A percentile compares a stretch with the other conserved stretches of the same genome.
Conservation (phyloP, 2,113 vertebrate species). For the Neolamprologus kungweensis region DNA sequence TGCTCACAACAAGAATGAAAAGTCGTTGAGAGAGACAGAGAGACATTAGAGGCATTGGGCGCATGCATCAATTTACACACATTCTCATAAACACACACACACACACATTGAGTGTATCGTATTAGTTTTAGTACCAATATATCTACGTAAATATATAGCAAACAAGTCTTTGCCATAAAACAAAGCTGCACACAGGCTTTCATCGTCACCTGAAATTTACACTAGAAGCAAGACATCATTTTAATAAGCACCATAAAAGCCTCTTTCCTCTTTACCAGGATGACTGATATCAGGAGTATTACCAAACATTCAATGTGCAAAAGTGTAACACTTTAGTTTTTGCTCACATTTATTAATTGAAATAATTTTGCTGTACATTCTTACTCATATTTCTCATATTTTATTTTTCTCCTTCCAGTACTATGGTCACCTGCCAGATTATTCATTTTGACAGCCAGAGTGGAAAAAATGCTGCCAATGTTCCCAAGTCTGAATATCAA, state of each 20-base stretch:
- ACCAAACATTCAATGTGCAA: neutral
- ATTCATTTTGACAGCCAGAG: neutral
- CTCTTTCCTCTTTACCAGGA: neutral
- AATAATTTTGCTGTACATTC: neutral
- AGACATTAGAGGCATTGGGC: slow-evolving; percentile 20
- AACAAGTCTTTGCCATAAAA: neutral
- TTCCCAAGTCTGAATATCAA: neutral
- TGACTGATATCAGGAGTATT: neutral
- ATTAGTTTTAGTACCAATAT: slow-evolving; percentile 8
- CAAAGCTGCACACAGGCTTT: neutral
- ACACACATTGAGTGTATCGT: neutral
- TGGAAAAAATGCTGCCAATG: neutral
- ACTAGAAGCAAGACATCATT: neutral
- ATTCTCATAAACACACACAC: neutral
- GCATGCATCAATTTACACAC: slow-evolving; percentile 21
- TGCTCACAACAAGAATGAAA: slow-evolving; percentile 30
- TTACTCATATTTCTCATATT: neutral
- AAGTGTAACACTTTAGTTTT: neutral
- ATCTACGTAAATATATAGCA: neutral
- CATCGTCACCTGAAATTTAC: neutral
- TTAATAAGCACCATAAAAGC: neutral
- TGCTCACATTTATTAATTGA: neutral
- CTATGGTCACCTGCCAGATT: neutral
- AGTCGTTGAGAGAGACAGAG: slow-evolving; percentile 28
- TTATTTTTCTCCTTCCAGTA: neutral